phyloP scores from a whole-genome alignment of 2,797 vertebrate species.

The Hirundo rustica region DNA sequence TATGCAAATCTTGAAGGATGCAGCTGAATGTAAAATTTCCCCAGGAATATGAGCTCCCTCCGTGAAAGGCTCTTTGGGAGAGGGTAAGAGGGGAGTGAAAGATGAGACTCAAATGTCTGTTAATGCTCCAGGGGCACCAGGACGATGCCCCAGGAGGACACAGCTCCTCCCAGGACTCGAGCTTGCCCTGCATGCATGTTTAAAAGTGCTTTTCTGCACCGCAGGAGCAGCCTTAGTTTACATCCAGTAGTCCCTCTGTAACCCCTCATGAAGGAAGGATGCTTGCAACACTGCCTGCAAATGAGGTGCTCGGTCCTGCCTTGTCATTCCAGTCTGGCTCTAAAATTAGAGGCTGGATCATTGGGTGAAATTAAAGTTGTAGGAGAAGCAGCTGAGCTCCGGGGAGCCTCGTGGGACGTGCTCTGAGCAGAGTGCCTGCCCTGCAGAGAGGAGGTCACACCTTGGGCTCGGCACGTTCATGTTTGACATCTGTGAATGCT shows the following conservation, averaged over 20 bases:
- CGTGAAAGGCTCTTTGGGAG: background rate
- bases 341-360: background rate
- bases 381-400: background rate
- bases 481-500: background rate
- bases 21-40: background rate
- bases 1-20: background rate
- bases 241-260: background rate
- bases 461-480: background rate
- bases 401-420: background rate
- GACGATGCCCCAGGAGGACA: background rate
- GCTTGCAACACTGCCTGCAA: background rate
- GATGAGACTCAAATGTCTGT: background rate
- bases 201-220: background rate
- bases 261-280: background rate
- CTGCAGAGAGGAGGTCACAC: background rate
- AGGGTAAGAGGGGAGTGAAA: background rate
- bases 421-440: background rate
- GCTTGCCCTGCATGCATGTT: background rate
- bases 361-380: background rate
- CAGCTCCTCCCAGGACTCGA: background rate
- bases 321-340: conserved; percentile 10
- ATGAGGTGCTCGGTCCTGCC: background rate
- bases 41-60: background rate
- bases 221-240: background rate
- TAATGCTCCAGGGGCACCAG: background rate